Conservation (phyloP, 2,113 vertebrate species). For the Tympanuchus pallidicinctus region DNA sequence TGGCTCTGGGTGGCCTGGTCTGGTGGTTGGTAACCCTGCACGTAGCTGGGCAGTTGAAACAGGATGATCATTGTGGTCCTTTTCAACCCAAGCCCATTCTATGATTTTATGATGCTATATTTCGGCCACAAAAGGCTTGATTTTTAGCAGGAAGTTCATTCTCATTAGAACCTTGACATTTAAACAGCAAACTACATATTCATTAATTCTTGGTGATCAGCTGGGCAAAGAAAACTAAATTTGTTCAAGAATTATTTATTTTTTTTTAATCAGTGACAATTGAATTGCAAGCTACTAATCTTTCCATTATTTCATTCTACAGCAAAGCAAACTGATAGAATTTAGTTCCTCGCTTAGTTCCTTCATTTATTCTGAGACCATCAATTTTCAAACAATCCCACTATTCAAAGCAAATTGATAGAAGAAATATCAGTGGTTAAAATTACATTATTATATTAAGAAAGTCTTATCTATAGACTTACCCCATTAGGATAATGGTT, state of each 20-base stretch:
- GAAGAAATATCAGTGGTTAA: not conserved
- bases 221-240: not conserved
- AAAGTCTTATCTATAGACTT: slow-evolving; percentile 50
- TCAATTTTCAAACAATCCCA: too few relatives aligned
- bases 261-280: not conserved
- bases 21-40: too few relatives aligned
- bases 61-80: too few relatives aligned
- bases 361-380: too few relatives aligned
- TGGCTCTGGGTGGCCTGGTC: too few relatives aligned
- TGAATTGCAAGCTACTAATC: not conserved
- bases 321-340: not conserved
- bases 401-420: not conserved
- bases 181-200: not conserved
- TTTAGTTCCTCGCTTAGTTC: too few relatives aligned
- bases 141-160: not conserved
- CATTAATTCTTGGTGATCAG: not conserved
- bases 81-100: too few relatives aligned
- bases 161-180: not conserved
- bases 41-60: too few relatives aligned
- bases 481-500: slow-evolving; percentile 97
- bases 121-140: not conserved
- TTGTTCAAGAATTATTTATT: not conserved
- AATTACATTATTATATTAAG: not conserved
- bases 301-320: not conserved
- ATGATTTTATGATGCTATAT: not conserved